Percentiles rank a stretch among this genome's conserved stretches.
Conservation (phyloP, 2,888 invertebrate species). For the Xanthia icteritia region DNA sequence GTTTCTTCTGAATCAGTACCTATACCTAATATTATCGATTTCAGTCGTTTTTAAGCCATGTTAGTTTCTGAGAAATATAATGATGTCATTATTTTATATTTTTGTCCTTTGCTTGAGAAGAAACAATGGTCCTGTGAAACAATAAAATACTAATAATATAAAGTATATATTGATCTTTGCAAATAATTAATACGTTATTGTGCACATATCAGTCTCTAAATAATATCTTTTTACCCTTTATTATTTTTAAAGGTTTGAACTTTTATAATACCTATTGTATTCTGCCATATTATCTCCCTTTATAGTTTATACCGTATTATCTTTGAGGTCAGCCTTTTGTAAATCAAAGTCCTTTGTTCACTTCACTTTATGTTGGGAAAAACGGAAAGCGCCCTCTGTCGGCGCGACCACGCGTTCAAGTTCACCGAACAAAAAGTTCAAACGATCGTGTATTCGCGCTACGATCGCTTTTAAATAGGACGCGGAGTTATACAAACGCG, state of each 20-base stretch:
- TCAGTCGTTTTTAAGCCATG: background rate
- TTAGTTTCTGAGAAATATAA: background rate
- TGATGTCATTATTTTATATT: background rate
- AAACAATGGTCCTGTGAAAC: background rate
- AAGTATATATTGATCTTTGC: constrained; percentile 4
- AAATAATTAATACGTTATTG: constrained; percentile 9
- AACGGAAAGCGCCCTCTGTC: no score
- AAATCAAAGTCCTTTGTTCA: constrained; percentile 36
- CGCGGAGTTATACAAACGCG: no score
- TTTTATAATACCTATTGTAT: constrained; percentile 9
- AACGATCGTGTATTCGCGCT: no score
- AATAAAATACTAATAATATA: background rate
- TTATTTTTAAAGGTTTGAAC: constrained; percentile 14
- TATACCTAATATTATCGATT: background rate
- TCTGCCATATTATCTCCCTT: constrained; percentile 5
- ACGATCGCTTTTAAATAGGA: no score
- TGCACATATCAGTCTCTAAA: background rate
- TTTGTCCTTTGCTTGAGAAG: background rate
- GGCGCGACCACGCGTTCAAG: no score
- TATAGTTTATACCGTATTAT: constrained; percentile 19
- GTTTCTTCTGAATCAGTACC: background rate
- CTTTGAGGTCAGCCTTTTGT: constrained; percentile 25
- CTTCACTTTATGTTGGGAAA: no score
- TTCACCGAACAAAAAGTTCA: no score
- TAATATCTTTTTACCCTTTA: background rate